A percentile compares a stretch with the other conserved stretches of the same genome.
Conservation (phyloP, 1,140 invertebrate genomes). For the Papilio machaon region DNA sequence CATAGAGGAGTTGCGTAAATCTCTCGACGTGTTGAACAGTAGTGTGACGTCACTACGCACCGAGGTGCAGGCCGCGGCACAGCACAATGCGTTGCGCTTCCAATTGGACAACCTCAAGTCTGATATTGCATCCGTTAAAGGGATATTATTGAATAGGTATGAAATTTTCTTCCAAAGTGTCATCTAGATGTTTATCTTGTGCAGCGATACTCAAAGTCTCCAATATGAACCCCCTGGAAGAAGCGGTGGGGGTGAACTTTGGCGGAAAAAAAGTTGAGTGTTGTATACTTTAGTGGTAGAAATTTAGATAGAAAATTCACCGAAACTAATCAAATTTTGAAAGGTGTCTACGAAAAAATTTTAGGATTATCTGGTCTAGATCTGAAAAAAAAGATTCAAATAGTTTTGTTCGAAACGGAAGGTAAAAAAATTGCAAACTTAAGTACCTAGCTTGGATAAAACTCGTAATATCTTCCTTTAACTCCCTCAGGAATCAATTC, state of each 20-base stretch:
- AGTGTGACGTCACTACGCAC: conserved; percentile 64
- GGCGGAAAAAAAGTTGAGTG: not conserved
- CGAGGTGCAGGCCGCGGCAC: conserved; percentile 61
- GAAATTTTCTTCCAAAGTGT: conserved; percentile 6
- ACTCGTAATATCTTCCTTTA: conserved; percentile 39
- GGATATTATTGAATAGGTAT: conserved; percentile 88
- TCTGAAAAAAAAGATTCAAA: too few relatives aligned
- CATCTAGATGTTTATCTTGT: too few relatives aligned
- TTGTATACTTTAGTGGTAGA: too few relatives aligned
- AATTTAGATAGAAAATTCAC: too few relatives aligned
- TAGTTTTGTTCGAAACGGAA: too few relatives aligned
- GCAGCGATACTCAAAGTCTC: not conserved
- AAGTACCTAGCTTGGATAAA: too few relatives aligned
- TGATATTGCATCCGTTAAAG: conserved; percentile 89
- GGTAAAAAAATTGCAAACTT: too few relatives aligned
- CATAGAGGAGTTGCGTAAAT: conserved; percentile 85
- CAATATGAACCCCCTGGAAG: too few relatives aligned
- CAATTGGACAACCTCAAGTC: conserved; percentile 87
- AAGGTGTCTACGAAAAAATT: not conserved
- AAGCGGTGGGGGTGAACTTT: too few relatives aligned
- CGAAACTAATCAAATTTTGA: not conserved
- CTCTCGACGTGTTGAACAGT: conserved; percentile 84
- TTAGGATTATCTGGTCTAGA: not conserved
- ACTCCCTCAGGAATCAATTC: conserved; percentile 86
- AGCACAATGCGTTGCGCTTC: conserved; percentile 81